Conservation (phyloP, 1,140 invertebrate species). For the Heliothis virescens region DNA sequence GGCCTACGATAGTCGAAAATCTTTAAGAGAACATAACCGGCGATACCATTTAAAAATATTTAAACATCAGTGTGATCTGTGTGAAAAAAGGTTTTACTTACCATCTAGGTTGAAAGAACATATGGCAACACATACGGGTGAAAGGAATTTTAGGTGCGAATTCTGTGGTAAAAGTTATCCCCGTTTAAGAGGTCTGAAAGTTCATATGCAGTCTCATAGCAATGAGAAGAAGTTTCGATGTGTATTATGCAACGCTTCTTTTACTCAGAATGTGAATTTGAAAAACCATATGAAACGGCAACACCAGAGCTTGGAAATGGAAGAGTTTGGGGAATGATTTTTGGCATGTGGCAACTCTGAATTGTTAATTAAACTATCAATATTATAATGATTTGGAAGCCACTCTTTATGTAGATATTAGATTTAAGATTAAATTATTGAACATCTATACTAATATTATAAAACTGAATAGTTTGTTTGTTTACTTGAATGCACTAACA, state of each 20-base stretch:
- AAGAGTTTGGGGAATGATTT: conserved; percentile 46
- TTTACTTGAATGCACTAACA: too few relatives aligned
- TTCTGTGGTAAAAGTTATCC: conserved; percentile 79
- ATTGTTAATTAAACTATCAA: background rate
- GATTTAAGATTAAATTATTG: too few relatives aligned
- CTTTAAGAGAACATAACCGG: conserved; percentile 73
- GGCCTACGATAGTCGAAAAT: conserved; percentile 74
- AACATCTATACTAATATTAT: too few relatives aligned
- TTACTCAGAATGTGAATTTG: conserved; percentile 73
- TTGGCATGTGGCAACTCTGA: background rate
- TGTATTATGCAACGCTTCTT: conserved; percentile 67
- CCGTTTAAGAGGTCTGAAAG: conserved; percentile 67
- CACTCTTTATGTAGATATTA: too few relatives aligned
- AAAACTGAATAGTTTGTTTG: too few relatives aligned
- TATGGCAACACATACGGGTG: conserved; percentile 76
- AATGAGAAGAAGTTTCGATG: conserved; percentile 71
- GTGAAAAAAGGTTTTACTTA: conserved; percentile 77
- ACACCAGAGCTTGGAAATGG: conserved; percentile 67
- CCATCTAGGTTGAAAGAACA: conserved; percentile 76
- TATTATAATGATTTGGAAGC: too few relatives aligned
- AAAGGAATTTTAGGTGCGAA: conserved; percentile 78
- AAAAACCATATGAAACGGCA: conserved; percentile 77
- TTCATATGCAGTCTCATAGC: conserved; percentile 74
- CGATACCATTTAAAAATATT: conserved; percentile 74
- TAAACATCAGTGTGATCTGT: conserved; percentile 77